Base-by-base conservation (phyloP, 2,113 vertebrate genomes). In the Onychorhynchus coronatus region DNA sequence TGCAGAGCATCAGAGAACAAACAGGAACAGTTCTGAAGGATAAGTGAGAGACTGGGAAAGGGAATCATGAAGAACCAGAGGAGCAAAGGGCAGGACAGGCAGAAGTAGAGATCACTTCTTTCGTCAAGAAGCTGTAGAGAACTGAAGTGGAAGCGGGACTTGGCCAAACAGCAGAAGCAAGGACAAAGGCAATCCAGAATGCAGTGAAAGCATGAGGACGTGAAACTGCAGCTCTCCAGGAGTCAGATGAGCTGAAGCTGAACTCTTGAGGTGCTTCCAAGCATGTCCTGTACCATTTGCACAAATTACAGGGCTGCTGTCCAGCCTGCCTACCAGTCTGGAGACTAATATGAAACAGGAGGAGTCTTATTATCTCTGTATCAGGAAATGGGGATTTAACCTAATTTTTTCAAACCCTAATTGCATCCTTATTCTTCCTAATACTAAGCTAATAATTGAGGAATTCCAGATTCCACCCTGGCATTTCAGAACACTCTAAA, bases 351-450 rank as follows among this genome's bases (percentile, higher is more conserved):
- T 3, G 72, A 68, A 92, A 91, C 93, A 89, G 84, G 91, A 94
- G 70, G 70, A 91, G 89, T 80, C 71, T 75, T 89, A 82, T 49
- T 53, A 73, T 65, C 77, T 67, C 77, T 93, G 46, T 15, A 73
- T 37, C 74, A 91, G 91, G 94, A 97, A 95, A 95, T 66, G 49
- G 59, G 44, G 21, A 91, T 96, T 92, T 95, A 95, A 95, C 74
- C 66, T 79, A 61, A 94, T 95, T 95, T 94, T 85, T 82, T 70
- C 84, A 87, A 94, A 85, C 52, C 28, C 70, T 92, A 94, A 95
- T 79, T 92, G 80, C 66, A 85, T 91, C 39, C 70, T 89, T 65
- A 82, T 68, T 88, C 93, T 92, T 92, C 70, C 49, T 79, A 85
- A 94, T 87, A 68, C 56, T 28, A 52, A 94, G 49, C 84, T 91